Percentiles rank a stretch among this genome's conserved stretches.
Conservation (phyloP, 2,113 vertebrate species). For the Toxostoma redivivum region DNA sequence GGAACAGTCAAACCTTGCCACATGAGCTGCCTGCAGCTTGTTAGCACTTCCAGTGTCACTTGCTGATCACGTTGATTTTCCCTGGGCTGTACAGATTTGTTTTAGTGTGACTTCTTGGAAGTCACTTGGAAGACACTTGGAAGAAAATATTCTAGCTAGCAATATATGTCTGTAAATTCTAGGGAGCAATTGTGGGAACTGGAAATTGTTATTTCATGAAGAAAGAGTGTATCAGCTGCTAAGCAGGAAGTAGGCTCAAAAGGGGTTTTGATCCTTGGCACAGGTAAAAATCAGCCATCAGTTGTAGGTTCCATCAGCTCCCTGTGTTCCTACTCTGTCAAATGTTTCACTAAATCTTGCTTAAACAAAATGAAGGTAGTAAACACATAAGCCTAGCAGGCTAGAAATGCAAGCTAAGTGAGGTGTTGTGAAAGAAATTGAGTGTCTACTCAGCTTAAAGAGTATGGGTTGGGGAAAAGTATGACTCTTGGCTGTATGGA, state of each 20-base stretch:
- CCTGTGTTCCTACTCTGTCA: neutral
- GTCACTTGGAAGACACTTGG: too few species aligned
- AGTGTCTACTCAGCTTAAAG: neutral
- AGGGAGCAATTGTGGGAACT: neutral
- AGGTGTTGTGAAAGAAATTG: neutral
- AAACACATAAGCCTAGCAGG: neutral
- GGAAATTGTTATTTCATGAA: neutral
- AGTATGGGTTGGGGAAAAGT: neutral
- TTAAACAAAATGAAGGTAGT: neutral
- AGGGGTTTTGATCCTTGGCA: neutral
- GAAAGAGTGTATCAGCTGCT: neutral
- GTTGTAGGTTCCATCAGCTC: neutral
- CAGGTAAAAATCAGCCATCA: neutral
- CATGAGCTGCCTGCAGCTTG: neutral
- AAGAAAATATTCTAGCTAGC: neutral
- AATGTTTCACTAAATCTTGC: neutral
- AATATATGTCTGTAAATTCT: neutral
- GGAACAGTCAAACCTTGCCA: neutral
- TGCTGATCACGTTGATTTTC: neutral
- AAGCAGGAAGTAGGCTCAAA: neutral
- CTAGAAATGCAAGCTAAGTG: neutral
- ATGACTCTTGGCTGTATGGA: neutral
- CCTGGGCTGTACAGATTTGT: neutral
- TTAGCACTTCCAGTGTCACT: neutral
- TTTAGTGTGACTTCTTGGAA: neutral